Conservation (phyloP, 2,888 invertebrate genomes). For the Coenonympha glycerion region DNA sequence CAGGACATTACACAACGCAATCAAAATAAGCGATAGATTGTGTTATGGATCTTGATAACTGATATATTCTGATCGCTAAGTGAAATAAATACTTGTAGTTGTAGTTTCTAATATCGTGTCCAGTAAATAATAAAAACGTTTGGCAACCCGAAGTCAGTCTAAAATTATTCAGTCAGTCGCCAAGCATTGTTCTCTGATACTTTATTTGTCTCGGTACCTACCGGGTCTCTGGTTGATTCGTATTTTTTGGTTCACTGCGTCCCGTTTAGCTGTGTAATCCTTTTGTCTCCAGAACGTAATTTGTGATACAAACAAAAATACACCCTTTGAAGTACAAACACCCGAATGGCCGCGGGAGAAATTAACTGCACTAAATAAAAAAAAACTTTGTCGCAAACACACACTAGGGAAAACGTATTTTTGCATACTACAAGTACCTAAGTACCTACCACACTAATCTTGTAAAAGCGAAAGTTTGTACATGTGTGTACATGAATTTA, state of each 20-base stretch:
- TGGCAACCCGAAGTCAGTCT: slow-evolving; percentile 41
- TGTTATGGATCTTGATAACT: too few relatives aligned
- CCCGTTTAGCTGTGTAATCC: slow-evolving; percentile 57
- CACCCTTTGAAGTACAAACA: slow-evolving; percentile 43
- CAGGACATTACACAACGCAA: neutral
- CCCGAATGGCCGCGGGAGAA: slow-evolving; percentile 20
- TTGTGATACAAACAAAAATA: slow-evolving; percentile 58
- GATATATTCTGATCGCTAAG: too few relatives aligned
- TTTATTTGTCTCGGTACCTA: slow-evolving; percentile 60
- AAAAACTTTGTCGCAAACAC: neutral
- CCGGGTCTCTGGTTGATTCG: slow-evolving; percentile 36
- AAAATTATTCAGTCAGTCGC: slow-evolving; percentile 71
- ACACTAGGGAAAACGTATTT: neutral
- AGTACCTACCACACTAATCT: neutral
- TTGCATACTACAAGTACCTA: neutral
- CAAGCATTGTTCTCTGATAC: slow-evolving; percentile 71
- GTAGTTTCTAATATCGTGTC: too few relatives aligned
- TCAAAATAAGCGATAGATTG: too few relatives aligned
- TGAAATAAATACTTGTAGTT: too few relatives aligned
- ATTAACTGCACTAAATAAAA: slow-evolving; percentile 4
- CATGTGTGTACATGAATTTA: too few relatives aligned
- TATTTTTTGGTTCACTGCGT: slow-evolving; percentile 60
- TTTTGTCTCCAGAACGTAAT: slow-evolving; percentile 50
- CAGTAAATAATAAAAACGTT: neutral
- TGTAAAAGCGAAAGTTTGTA: too few relatives aligned